phyloP scores from a whole-genome alignment of 2,888 invertebrate species.

The Seira musarum region DNA sequence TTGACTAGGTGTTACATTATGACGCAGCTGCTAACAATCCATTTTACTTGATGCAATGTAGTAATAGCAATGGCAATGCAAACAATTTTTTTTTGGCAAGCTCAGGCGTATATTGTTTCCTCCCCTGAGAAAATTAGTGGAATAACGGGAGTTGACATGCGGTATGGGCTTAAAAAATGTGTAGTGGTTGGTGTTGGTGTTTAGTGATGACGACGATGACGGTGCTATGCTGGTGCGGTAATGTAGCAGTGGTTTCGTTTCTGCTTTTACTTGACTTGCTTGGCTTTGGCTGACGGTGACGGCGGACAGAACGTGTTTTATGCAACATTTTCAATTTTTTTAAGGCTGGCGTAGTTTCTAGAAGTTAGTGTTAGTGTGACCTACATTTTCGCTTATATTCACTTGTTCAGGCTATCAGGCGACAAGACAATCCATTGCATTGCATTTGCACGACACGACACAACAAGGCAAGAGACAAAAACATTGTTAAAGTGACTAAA shows the following conservation, averaged over 20 bases:
- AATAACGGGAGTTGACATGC: slow-evolving; percentile 38
- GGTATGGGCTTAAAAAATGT: background rate
- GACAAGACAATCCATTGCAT: too few relatives aligned
- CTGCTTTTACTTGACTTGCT: background rate
- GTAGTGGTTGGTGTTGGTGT: background rate
- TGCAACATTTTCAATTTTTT: background rate
- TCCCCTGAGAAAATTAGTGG: slow-evolving; percentile 1
- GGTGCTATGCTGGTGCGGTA: background rate
- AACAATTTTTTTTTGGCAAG: background rate
- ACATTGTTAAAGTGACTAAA: too few relatives aligned
- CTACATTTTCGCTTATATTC: slow-evolving; percentile 39
- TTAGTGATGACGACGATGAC: background rate
- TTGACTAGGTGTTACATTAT: too few relatives aligned
- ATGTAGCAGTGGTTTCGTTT: background rate
- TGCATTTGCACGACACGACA: too few relatives aligned
- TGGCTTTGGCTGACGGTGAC: background rate
- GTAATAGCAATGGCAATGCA: too few relatives aligned
- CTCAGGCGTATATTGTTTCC: background rate
- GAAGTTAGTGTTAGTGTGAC: slow-evolving; percentile 28
- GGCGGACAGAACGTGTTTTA: background rate
- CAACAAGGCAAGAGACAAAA: too few relatives aligned
- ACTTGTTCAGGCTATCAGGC: too few relatives aligned
- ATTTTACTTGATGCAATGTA: too few relatives aligned
- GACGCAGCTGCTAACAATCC: too few relatives aligned
- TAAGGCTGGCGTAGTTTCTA: background rate